Evolutionary conservation across 2,888 invertebrate genomes (phyloP), one percentile per base, ranked within the genome.

Genomic region (Andrena bicolor): DNA sequence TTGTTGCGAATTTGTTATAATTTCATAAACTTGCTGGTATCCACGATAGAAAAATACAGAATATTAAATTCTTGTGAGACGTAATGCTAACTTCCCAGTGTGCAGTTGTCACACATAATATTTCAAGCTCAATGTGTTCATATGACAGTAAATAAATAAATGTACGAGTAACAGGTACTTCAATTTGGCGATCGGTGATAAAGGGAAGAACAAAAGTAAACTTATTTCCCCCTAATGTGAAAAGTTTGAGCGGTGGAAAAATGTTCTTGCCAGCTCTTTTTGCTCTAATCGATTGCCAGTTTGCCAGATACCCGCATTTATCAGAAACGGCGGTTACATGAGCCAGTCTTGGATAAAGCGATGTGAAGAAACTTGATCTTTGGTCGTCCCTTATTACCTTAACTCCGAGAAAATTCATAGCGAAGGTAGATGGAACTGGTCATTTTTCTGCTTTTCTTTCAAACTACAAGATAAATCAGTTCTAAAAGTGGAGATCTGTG

Each of bases 181-280:
- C 83, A 82, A 73, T 82, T 83, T 70, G 82, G 70, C 70, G 82
- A 82, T 77, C 83, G 74, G 63, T 32, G 76, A 48, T 58, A 73
- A 79, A 72, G 73, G 65, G 70, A 60, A 30, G 83, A 76, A 83
- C 73, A 80, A 84, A 85, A 87, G 86, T 84, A 86, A 88, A 86
- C 86, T 90, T 87, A 86, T 88, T 89, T 86, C 80, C 80, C 66
- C 82, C 83, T 89, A 90, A 90, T 90, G 88, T 81, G 88, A 89
- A 89, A 90, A 90, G 84, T 90, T 90, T 84, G 79, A 77, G 72
- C 85, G 83, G 85, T 80, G 81, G 80, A 78, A 83, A 85, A 86
- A 87, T 80, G 87, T 79, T 85, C 78, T 53, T 66, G 65, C 69
- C 72, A 60, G 66, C 56, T 74, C 77, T 83, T 82, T 83, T 82